These are phyloP conservation scores for Porites divaricata DNA, from an alignment of 92 coral and sea anemone species.

Conservation along the genomic window DNA sequence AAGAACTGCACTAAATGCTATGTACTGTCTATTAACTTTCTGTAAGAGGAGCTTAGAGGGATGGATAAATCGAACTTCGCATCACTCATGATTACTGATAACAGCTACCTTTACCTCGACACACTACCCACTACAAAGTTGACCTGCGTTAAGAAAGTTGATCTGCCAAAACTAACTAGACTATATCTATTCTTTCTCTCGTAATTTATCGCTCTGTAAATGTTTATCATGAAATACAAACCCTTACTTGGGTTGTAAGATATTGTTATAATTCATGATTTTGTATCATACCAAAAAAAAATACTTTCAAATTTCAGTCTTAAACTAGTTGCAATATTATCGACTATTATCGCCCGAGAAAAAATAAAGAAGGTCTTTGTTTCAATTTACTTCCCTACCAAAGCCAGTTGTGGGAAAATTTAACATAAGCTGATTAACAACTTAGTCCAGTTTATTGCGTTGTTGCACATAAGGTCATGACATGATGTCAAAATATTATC, in stretches of 20 bases:
- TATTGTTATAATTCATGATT: too few relatives aligned
- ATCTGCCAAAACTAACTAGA: background rate
- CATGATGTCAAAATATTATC: background rate
- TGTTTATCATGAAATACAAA: constrained; percentile 19
- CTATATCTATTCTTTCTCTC: background rate
- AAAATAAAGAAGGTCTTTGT: too few relatives aligned
- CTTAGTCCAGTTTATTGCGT: background rate
- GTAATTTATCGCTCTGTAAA: constrained; percentile 1
- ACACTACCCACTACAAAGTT: background rate
- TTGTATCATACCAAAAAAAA: too few relatives aligned
- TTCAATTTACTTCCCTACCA: background rate
- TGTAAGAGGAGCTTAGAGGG: too few relatives aligned
- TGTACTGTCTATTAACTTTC: too few relatives aligned
- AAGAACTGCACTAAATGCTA: too few relatives aligned
- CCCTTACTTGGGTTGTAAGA: background rate
- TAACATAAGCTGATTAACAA: background rate
- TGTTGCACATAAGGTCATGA: background rate
- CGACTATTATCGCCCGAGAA: too few relatives aligned
- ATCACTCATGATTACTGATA: background rate
- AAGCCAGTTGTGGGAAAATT: background rate
- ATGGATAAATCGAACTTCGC: too few relatives aligned
- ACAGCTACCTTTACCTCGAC: background rate
- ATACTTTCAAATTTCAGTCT: too few relatives aligned
- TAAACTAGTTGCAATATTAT: too few relatives aligned
- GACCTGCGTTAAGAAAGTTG: background rate